Evolutionary conservation across 2,797 vertebrate genomes (phyloP), one percentile per base, ranked within the genome.

Genomic region (Myiotriccus ornatus): DNA sequence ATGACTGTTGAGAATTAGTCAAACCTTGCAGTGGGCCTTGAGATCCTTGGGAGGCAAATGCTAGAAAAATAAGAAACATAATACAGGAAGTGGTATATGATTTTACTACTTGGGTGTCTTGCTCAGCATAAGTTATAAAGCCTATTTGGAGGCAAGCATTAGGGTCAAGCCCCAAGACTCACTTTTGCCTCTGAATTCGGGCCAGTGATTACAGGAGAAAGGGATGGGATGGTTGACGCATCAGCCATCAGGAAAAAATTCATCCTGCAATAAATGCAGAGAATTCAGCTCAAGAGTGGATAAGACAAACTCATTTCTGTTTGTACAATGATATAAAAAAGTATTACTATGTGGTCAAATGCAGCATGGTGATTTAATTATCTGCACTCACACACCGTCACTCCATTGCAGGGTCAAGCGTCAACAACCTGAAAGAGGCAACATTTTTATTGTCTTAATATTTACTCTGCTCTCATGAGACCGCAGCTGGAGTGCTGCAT

Each of bases 301-400:
- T 56, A 3, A 3, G 68, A 77, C 22, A 71, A 94, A 57, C 39
- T n/a, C 2, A 1, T 62, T 91, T 68, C 64, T 65, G 43, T 71
- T 93, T 62, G 30, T 71, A 57, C 43, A 64, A 37, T 13, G 28
- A 56, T n/a, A 60, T 21, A 76, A 80, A 53, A 53, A 68, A 68
- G 34, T 23, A 80, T 11, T 9, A 7, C 28, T 21, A 7, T 12
- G 8, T 16, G 28, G 59, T 64, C 44, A 64, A 68, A 74, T 7
- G 15, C 9, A 47, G 62, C 6, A 6, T 2, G 35, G 47, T 46
- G 76, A 43, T 65, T 74, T 69, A 90, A 68, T 57, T 68, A 19
- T 17, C 21, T 3, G 4, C 27, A 30, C 69, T 19, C 34, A 52
- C 44, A 44, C 17, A n/a, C 25, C 0, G 1, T 16, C 5, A 9